Conservation (phyloP, 2,797 vertebrate genomes). For the Chrosomus eos region DNA sequence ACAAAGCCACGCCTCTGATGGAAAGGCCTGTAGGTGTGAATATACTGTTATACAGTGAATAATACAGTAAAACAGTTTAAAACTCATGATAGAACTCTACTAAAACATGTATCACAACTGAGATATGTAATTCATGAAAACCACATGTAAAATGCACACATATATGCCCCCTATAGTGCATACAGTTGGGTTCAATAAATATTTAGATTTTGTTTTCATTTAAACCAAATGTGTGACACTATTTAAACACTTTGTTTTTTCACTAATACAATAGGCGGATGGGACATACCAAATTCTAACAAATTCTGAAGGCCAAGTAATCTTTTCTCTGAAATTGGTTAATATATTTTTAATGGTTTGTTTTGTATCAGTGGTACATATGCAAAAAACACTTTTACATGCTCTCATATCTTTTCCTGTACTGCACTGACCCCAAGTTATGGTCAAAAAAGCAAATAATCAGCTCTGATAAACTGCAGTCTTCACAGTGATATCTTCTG, state of each 20-base stretch:
- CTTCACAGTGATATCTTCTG: constrained; percentile 22
- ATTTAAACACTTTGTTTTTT: background rate
- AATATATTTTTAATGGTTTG: background rate
- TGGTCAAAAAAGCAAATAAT: constrained; percentile 37
- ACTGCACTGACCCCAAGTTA: constrained; percentile 1
- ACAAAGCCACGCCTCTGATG: background rate
- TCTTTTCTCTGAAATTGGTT: background rate
- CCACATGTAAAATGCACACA: background rate
- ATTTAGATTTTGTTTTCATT: background rate
- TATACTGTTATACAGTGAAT: background rate
- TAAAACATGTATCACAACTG: background rate
- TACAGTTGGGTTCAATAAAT: background rate
- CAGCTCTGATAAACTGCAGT: constrained; percentile 38
- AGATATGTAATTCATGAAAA: background rate
- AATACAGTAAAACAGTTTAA: background rate
- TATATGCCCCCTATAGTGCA: background rate
- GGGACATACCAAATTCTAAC: background rate
- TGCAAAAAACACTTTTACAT: constrained; percentile 5
- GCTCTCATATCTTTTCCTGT: constrained; percentile 32
- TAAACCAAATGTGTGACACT: background rate
- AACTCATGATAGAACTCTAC: background rate
- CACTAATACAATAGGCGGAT: background rate
- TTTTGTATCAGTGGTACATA: background rate
- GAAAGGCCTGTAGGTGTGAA: constrained; percentile 2
- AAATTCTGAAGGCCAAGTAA: background rate